phyloP scores from a whole-genome alignment of 2,113 vertebrate species.

The Mirza zaza region DNA sequence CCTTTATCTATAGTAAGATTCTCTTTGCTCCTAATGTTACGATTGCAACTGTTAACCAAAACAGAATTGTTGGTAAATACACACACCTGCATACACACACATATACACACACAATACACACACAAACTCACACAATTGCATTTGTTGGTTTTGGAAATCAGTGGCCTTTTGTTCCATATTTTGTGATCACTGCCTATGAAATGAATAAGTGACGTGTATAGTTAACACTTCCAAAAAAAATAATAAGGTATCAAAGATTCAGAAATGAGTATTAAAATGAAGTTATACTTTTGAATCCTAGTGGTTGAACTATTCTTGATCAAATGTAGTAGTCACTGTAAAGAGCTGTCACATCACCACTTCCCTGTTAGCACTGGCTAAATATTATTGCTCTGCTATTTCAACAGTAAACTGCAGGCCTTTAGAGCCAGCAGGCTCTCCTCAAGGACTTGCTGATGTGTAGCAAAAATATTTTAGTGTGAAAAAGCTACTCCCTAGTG shows the following conservation, averaged over 20 bases:
- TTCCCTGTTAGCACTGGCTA: slow-evolving; percentile 51
- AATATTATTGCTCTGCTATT: slow-evolving; percentile 62
- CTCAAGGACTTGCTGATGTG: slow-evolving; percentile 80
- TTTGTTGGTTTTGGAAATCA: neutral
- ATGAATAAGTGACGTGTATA: neutral
- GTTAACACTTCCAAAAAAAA: neutral
- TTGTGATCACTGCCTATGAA: neutral
- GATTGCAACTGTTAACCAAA: neutral
- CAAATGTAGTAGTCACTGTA: neutral
- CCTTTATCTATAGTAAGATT: neutral
- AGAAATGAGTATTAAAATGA: neutral
- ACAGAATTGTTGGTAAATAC: neutral
- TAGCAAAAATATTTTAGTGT: slow-evolving; percentile 82
- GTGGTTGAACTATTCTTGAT: neutral
- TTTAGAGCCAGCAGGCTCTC: slow-evolving; percentile 75
- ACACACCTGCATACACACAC: neutral
- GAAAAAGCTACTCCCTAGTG: slow-evolving; percentile 78
- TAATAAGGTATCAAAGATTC: neutral
- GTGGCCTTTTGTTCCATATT: neutral
- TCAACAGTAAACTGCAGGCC: slow-evolving; percentile 68
- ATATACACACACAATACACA: neutral
- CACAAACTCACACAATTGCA: neutral
- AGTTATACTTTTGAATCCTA: neutral
- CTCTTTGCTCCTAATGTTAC: neutral
- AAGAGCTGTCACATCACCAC: neutral